Base-by-base conservation (phyloP, 2,888 invertebrate genomes). In the Agonopterix heracliana region DNA sequence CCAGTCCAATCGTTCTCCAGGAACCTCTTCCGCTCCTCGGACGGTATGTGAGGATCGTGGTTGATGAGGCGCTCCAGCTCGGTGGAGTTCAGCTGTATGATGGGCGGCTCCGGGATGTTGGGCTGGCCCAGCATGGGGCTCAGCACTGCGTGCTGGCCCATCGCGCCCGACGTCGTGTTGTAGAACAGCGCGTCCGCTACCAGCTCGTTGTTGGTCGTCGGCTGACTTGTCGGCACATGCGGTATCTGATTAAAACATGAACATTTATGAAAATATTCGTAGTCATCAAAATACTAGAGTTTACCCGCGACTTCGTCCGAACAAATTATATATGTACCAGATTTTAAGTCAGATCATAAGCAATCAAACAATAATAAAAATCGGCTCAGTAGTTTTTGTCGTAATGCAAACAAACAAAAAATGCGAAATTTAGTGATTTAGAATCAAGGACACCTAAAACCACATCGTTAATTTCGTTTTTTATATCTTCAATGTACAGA, bases 61-160 rank as follows among this genome's bases (percentile, higher is more conserved):
- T 61, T 61, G 0, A 78, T 53, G 0, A 74, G 60, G 0, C 71
- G 56, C 1, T 78, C 75, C 9, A 85, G 53, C 46, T 86, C 86
- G 0, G 70, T 61, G 0, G 85, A 85, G 51, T 70, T 68, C 1
- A 85, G 50, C 2, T 69, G 61, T 8, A 80, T 54, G n/a, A 71
- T 59, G 0, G 74, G 73, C 34, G 75, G 68, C 3, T 63, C 59
- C 1, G 67, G 57, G 11, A 70, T 63, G 41, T 55, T 59, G 9
- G 64, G 50, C 34, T 61, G 62, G 9, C 66, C 58, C n/a, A 69
- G 50, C 55, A 69, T 61, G 8, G 42, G 13, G 44, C 36, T 35
- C 3, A n/a, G 36, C 52, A 48, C 9, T 13, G 64, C 57, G 60
- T 59, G 54, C 64, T 9, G 60, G 64, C 41, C 43, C 60, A 11